Base-by-base conservation (phyloP, 2,113 vertebrate species). In the Rhinopithecus roxellana region DNA sequence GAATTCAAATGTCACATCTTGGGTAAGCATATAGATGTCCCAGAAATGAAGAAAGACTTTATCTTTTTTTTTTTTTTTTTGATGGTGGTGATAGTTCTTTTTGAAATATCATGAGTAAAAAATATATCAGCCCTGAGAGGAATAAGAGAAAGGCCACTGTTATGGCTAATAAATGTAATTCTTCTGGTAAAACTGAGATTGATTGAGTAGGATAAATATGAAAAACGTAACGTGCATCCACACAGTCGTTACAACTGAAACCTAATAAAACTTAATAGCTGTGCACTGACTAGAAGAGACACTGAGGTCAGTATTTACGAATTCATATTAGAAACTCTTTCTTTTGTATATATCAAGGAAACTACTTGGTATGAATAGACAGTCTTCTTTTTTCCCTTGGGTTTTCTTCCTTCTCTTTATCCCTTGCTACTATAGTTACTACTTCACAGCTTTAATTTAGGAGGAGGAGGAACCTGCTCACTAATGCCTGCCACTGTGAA, bases 401-500 rank as follows among this genome's bases (percentile, higher is more conserved):
- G 35, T 32, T 89, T 91, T 82, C 77, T 95, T 84, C 89, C 85
- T 80, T 86, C 81, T 97, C 52, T 97, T 96, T 88, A 95, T 74
- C 91, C 96, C 91, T 94, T 97, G 96, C 90, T 93, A 96, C 97
- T 96, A 97, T 86, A 94, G 83, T 87, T 75, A 90, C 96, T 97
- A 90, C 90, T 98, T 96, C 92, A 90, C 43, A 96, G 95, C 95
- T 98, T 98, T 97, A 93, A 98, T 97, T 88, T 0, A 0, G 97
- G 96, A 97, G 94, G 90, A 98, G 95, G 92, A 98, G 92, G 95
- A 97, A 97, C 97, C 97, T 97, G 95, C 98, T 98, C 98, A 90
- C 97, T 98, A 98, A 98, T 98, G 98, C 98, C 97, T 98, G 97
- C 97, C 91, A 95, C 95, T 48, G 88, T 52, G 98, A 98, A 97